Conservation (phyloP, 2,888 invertebrate genomes). For the Boloria euphrosyne region DNA sequence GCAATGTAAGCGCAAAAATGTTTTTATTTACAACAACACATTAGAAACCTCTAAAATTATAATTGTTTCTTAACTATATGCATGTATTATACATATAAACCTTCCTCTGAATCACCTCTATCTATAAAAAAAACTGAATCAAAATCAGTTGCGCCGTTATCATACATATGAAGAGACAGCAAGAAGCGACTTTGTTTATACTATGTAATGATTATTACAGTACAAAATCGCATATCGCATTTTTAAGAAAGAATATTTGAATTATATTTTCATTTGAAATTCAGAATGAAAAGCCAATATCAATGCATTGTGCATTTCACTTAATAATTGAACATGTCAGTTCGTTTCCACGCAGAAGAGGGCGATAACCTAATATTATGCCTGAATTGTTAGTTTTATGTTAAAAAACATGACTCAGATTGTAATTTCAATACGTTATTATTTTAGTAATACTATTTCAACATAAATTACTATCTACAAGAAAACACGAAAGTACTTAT, state of each 20-base stretch:
- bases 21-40: too few relatives aligned
- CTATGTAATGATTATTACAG: background rate
- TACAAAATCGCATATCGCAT: too few relatives aligned
- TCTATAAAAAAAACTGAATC: too few relatives aligned
- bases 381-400: background rate
- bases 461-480: background rate
- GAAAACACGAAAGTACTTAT: too few relatives aligned
- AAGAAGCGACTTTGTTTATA: too few relatives aligned
- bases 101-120: too few relatives aligned
- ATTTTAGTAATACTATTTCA: background rate
- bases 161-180: too few relatives aligned
- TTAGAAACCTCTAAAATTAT: too few relatives aligned
- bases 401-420: background rate
- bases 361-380: background rate
- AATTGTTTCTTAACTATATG: too few relatives aligned
- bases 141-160: too few relatives aligned
- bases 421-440: background rate
- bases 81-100: too few relatives aligned
- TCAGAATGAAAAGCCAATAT: background rate
- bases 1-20: too few relatives aligned
- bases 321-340: slow-evolving; percentile 1
- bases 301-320: background rate
- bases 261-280: background rate
- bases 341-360: background rate
- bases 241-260: slow-evolving; percentile 9